Percentiles rank a stretch among this genome's conserved stretches.
Conservation (phyloP, 2,113 vertebrate genomes). For the Tyrannus savana region DNA sequence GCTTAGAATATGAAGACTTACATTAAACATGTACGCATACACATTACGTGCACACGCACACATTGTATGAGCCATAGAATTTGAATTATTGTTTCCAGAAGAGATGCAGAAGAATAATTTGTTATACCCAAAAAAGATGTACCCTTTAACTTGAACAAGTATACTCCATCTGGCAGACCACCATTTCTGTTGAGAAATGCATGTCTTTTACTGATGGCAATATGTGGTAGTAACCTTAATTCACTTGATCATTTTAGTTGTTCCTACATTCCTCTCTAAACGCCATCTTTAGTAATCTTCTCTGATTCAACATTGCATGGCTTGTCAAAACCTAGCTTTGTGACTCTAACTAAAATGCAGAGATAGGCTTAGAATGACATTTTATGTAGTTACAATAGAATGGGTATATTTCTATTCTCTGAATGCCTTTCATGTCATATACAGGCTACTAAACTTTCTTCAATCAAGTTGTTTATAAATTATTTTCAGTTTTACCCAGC, state of each 20-base stretch:
- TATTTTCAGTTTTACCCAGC: neutral
- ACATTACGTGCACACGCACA: neutral
- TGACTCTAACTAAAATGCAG: neutral
- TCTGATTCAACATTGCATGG: neutral
- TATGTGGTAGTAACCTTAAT: neutral
- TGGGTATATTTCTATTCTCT: neutral
- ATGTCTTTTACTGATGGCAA: neutral
- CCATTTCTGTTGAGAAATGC: neutral
- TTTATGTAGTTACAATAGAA: neutral
- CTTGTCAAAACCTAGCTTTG: neutral
- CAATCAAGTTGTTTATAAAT: neutral
- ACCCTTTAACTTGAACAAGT: neutral
- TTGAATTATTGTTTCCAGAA: neutral
- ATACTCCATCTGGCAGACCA: neutral
- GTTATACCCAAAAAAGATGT: neutral
- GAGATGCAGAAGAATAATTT: neutral
- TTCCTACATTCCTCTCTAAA: neutral
- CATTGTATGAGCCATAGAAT: neutral
- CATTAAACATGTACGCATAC: neutral
- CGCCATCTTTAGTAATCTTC: neutral
- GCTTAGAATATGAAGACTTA: neutral
- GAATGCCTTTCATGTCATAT: neutral
- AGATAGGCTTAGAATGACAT: neutral
- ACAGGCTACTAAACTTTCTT: neutral
- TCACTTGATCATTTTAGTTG: neutral